Evolutionary conservation across 2,888 invertebrate species (phyloP), one percentile per base, ranked within the genome.

Genomic region (Acrobasis suavella): DNA sequence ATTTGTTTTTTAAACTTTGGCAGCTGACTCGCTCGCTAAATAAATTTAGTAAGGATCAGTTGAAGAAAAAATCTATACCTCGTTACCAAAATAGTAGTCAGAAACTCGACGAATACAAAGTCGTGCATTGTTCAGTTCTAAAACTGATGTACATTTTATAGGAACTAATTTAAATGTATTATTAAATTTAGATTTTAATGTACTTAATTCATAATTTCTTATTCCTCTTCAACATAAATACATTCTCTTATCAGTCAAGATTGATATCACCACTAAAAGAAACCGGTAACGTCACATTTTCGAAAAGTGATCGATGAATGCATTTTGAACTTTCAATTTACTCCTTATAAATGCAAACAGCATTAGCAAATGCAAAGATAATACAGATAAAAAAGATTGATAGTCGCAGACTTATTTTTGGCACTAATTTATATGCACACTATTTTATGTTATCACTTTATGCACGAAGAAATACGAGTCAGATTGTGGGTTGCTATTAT

Each of bases 281-380:
- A 55, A 38, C 55, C 22, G 38, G 38, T 55, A 17, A 16, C 50
- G 50, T 16, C 50, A 22, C 16, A 55, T 38, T 38, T 55, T 46
- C 9, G 16, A 49, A 58, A 12, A 58, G 8, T 58, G 22, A 58
- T 49, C 5, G 46, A 49, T 58, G 22, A 22, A 46, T 42, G 9
- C 32, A 49, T 46, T 32, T 17, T 42, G 15, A 56, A 49, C 58
- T 58, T 58, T 58, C 58, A 58, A 22, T 49, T 58, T 22, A 46
- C 22, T 49, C 49, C 49, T 22, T 9, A 22, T 3, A 17, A 17
- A 58, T 49, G 12, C 17, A 58, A 58, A 56, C 39, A n/a, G 37
- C 38, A n/a, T 32, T 37, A 55, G 32, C 38, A 15, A 38, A 14
- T n/a, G 16, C 16, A 16, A n/a, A 37, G 15, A 38, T 55, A 32